Evolutionary conservation across 2,797 vertebrate genomes (phyloP).

Genomic region (Gobio occitaniae): DNA sequence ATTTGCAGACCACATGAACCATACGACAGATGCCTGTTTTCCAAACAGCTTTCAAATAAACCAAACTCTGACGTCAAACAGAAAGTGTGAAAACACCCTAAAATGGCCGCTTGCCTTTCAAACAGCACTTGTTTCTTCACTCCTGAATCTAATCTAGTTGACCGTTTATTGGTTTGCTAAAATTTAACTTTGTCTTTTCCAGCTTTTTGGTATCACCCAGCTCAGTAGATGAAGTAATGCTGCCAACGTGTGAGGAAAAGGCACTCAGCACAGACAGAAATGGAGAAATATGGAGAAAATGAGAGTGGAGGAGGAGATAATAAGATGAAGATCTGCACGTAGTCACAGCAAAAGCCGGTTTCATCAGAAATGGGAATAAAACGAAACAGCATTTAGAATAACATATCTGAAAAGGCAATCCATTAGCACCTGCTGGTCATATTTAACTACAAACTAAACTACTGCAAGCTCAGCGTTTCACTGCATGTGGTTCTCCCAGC

Average conservation of each 20-base stretch:
- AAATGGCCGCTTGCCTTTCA: neutral
- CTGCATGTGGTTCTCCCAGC: neutral
- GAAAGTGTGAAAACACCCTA: neutral
- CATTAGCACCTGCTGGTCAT: slow-evolving; percentile 28
- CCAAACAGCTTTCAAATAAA: slow-evolving; percentile 10
- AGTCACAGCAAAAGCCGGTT: neutral
- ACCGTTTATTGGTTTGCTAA: neutral
- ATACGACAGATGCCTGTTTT: slow-evolving; percentile 3
- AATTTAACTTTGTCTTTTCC: slow-evolving; percentile 13
- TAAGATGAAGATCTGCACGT: neutral
- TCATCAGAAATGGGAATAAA: neutral
- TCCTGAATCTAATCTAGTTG: neutral
- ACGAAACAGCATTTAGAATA: neutral
- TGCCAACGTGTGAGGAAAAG: neutral
- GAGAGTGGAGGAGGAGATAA: neutral
- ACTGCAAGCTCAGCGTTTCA: neutral
- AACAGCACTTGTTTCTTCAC: neutral
- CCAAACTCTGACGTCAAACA: slow-evolving; percentile 15
- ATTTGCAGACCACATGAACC: slow-evolving; percentile 13
- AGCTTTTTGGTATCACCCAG: neutral
- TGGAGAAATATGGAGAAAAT: no score
- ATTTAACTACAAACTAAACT: slow-evolving; percentile 24
- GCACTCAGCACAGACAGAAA: neutral
- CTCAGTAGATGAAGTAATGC: slow-evolving; percentile 23
- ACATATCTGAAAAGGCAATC: slow-evolving; percentile 1